Percentiles rank a stretch among this genome's conserved stretches.
Conservation (phyloP, 2,797 vertebrate species). For the Melanotaenia trifasciata region DNA sequence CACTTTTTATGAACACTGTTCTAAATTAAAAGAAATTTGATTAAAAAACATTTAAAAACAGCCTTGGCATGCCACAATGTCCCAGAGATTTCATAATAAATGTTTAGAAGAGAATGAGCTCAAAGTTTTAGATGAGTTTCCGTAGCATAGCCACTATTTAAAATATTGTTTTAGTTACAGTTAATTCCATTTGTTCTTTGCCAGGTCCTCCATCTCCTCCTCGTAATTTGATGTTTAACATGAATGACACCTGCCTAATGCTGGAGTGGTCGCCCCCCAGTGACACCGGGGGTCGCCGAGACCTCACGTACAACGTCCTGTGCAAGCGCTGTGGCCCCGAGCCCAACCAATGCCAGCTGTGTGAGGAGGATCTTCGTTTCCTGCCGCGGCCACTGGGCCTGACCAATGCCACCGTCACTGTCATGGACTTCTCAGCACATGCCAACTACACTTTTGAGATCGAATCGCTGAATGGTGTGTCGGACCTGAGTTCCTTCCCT, state of each 20-base stretch:
- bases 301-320: conserved; percentile 93
- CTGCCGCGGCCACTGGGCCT: conserved; percentile 91
- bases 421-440: conserved; percentile 91
- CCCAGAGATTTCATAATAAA: neutral
- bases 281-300: conserved; percentile 93
- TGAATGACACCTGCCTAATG: conserved; percentile 94
- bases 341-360: conserved; percentile 87
- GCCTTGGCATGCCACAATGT: neutral
- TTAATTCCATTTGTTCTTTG: neutral
- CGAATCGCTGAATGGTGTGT: conserved; percentile 95
- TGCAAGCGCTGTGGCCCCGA: conserved; percentile 92
- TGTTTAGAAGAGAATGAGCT: neutral
- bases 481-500: conserved; percentile 91
- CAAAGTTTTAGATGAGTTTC: neutral
- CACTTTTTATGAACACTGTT: too few relatives aligned
- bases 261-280: conserved; percentile 97
- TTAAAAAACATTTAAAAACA: too few relatives aligned
- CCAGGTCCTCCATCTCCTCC: conserved; percentile 95
- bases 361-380: conserved; percentile 93
- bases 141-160: neutral
- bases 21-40: too few relatives aligned
- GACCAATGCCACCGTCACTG: conserved; percentile 88
- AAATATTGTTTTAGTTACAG: neutral
- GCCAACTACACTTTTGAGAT: conserved; percentile 99
- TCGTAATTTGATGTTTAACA: conserved; percentile 91